Conservation (phyloP, 2,888 invertebrate genomes). For the Gerris lacustris region DNA sequence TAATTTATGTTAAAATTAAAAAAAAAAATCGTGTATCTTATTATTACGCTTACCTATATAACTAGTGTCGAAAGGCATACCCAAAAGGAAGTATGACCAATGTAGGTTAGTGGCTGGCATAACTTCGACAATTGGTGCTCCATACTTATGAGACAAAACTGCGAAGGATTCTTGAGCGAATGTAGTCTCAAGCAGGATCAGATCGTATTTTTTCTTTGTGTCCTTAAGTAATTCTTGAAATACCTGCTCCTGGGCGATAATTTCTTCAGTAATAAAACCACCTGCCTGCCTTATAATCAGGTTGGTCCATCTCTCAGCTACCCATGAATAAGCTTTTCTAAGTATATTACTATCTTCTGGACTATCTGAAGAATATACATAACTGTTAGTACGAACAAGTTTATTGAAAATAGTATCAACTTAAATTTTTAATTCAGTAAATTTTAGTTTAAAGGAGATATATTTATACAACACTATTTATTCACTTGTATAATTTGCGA, state of each 20-base stretch:
- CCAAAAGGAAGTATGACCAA: neutral
- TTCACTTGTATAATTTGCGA: no score
- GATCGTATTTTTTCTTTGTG: slow-evolving; percentile 13
- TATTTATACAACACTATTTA: no score
- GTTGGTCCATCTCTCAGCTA: neutral
- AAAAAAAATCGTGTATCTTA: no score
- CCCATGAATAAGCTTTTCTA: neutral
- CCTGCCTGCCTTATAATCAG: neutral
- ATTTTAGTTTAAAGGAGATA: no score
- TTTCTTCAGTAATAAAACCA: neutral
- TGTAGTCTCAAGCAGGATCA: slow-evolving; percentile 9
- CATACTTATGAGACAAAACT: slow-evolving; percentile 12
- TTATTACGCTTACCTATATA: neutral
- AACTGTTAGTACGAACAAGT: no score
- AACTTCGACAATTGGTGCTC: slow-evolving; percentile 3
- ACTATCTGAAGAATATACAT: no score
- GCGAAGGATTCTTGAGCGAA: slow-evolving; percentile 14
- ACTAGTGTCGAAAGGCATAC: neutral
- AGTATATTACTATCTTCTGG: no score
- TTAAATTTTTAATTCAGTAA: no score
- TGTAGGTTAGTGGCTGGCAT: neutral
- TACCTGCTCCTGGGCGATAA: neutral
- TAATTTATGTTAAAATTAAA: no score
- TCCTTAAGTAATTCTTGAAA: neutral
- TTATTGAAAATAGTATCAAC: no score